Base-by-base conservation (phyloP, 2,797 vertebrate species). In the Otus scops region DNA sequence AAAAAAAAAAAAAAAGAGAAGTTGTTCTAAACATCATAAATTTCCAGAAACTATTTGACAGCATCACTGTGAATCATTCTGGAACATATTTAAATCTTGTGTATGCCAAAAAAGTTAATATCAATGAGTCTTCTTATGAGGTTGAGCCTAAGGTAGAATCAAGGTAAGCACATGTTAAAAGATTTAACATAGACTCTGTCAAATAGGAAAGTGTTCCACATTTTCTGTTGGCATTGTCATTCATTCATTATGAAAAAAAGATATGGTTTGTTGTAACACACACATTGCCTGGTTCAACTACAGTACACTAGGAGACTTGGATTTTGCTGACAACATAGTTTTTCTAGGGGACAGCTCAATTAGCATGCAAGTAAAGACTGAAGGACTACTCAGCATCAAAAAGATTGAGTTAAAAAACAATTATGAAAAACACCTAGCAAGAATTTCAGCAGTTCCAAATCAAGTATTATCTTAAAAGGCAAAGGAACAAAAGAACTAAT, bases 391-490 rank as follows among this genome's bases (percentile, higher is more conserved):
- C 59, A 63, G 39, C 41, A 38, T 78, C 73, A 85, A 83, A 91
- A 88, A 57, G 32, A 68, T 8, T 51, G 68, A 85, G 38, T 87
- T 95, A 88, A 47, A 80, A 94, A 88, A 59, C 50, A 79, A 26
- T 74, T 85, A 59, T 11, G 50, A 91, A 91, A 74, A 93, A 76
- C 56, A 89, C 80, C 82, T 95, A 92, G 84, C 15, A 92, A 85
- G 70, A 91, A 73, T 84, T 93, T 90, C 54, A 90, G 77, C n/a
- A 64, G 47, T 59, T 95, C 56, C 78, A 94, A 87, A 85, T 70
- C 47, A 91, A 92, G 80, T 76, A 73, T 89, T 89, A 77, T 88
- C 90, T 94, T 89, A 87, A 96, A 95, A 91, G 77, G 80, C 74
- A 94, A 86, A 85, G 54, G 63, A 94, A 96, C 63, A 87, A 92